Evolutionary conservation across 2,113 vertebrate species (phyloP).

Genomic region (Ovis aries): DNA sequence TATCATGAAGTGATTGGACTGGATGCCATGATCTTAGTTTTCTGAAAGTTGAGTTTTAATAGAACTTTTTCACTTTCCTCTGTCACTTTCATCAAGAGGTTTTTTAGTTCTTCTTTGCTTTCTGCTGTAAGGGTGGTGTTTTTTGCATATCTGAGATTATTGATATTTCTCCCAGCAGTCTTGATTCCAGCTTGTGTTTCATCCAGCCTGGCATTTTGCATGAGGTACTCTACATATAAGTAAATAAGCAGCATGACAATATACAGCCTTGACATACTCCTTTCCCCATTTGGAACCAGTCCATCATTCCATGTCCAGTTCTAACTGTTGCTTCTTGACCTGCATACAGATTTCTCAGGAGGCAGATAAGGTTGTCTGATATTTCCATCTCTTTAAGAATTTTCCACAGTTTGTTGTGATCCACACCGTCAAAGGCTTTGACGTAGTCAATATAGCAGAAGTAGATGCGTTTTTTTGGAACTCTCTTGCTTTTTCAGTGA

Average conservation of each 20-base stretch:
- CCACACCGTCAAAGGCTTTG: neutral
- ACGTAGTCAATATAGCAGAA: neutral
- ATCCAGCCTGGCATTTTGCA: neutral
- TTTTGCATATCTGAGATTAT: neutral
- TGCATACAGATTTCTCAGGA: neutral
- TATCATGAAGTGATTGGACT: neutral
- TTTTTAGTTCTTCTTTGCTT: neutral
- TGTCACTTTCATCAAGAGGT: neutral
- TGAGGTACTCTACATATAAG: neutral
- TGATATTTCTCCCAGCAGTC: neutral
- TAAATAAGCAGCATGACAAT: neutral
- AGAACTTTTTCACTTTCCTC: neutral
- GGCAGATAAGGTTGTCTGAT: neutral
- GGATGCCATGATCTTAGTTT: neutral
- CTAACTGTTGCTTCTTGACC: neutral
- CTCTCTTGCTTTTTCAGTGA: neutral
- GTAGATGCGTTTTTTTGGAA: neutral
- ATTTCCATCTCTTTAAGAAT: neutral
- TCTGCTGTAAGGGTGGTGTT: neutral
- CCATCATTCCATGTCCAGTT: neutral
- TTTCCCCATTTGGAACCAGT: neutral
- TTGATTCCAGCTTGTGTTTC: neutral
- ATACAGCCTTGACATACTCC: neutral
- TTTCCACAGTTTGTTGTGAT: neutral
- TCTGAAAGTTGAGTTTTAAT: neutral